Conservation (phyloP, 2,888 invertebrate species). For the Pyrochroa serraticornis region DNA sequence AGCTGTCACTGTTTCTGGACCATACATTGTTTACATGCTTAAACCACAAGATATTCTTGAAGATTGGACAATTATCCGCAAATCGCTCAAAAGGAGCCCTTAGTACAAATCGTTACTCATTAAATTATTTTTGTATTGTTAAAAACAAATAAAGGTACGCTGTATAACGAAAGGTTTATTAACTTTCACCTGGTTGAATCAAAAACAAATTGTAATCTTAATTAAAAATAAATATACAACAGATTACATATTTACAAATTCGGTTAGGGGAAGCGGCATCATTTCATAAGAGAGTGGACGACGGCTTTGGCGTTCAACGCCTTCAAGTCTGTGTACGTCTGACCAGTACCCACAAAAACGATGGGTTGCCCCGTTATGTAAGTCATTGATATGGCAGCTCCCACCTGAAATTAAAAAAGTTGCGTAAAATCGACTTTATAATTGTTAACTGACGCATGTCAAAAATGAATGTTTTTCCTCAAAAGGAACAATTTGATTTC, state of each 20-base stretch:
- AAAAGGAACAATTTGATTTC: too few species aligned
- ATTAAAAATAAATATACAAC: slow-evolving; percentile 23
- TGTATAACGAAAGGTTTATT: slow-evolving; percentile 2
- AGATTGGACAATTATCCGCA: slow-evolving; percentile 92
- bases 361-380: slow-evolving; percentile 99
- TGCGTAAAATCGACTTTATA: too few species aligned
- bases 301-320: slow-evolving; percentile 96
- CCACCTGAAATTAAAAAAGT: slow-evolving; percentile 63
- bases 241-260: slow-evolving; percentile 25
- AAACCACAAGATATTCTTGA: slow-evolving; percentile 92
- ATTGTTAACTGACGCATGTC: too few species aligned
- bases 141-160: slow-evolving; percentile 9
- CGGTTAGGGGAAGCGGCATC: slow-evolving; percentile 39
- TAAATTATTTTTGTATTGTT: slow-evolving; percentile 1
- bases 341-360: slow-evolving; percentile 98
- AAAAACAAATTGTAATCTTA: slow-evolving; percentile 1
- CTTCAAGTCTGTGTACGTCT: slow-evolving; percentile 97
- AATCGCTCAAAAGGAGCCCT: slow-evolving; percentile 69
- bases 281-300: slow-evolving; percentile 95
- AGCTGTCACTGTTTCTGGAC: slow-evolving; percentile 83
- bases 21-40: slow-evolving; percentile 95
- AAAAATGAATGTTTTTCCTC: too few species aligned
- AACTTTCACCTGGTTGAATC: slow-evolving; percentile 14
- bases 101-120: slow-evolving; percentile 27
- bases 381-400: slow-evolving; percentile 99